Evolutionary conservation across 2,113 vertebrate species (phyloP).

Genomic region (Lagopus muta): DNA sequence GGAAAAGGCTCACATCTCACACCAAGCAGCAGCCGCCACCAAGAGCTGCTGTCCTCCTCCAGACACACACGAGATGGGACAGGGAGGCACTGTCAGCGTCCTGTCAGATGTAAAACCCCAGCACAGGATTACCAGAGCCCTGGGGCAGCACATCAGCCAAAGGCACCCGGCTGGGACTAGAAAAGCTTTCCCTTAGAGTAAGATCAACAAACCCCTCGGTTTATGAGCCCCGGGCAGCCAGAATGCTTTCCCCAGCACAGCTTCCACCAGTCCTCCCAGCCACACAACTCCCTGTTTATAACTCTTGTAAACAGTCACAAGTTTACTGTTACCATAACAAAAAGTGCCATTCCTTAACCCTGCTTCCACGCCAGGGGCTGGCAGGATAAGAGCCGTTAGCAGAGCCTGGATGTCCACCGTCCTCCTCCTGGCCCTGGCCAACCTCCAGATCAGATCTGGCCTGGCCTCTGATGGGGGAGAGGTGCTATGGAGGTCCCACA

Average conservation of each 20-base stretch:
- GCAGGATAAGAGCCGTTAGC: neutral
- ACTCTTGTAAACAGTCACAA: neutral
- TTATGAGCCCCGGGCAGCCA: neutral
- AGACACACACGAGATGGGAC: accelerated
- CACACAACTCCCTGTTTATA: neutral
- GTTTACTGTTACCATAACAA: neutral
- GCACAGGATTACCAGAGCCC: neutral
- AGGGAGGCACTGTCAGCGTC: accelerated
- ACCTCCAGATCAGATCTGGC: neutral
- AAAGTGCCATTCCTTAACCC: accelerated
- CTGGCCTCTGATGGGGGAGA: neutral
- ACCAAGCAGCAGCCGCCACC: accelerated
- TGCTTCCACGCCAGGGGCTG: neutral
- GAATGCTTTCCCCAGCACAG: neutral
- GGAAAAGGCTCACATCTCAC: neutral
- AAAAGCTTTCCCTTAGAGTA: neutral
- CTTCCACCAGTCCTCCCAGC: neutral
- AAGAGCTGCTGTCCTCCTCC: neutral
- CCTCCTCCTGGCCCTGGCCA: neutral
- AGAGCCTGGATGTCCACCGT: neutral
- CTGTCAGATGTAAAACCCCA: neutral
- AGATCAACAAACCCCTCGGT: neutral
- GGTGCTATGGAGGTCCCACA: neutral
- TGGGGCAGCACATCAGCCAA: accelerated
- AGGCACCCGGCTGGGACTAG: accelerated